Base-by-base conservation (phyloP, 2,797 vertebrate genomes). In the Lithobates pipiens region DNA sequence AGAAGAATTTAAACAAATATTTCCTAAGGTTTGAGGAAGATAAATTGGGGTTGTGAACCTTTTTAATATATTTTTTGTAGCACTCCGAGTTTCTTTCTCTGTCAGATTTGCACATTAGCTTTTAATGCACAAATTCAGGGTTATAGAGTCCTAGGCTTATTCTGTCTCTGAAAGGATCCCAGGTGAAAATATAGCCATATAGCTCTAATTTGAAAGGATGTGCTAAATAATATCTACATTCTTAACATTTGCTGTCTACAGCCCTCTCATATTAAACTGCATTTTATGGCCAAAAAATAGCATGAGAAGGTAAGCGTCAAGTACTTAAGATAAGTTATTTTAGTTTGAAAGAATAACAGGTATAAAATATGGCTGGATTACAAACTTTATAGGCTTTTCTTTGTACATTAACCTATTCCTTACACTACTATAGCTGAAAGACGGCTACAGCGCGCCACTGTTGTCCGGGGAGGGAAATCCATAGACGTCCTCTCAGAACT, bases 91-190 rank as follows among this genome's bases (percentile, higher is more conserved):
- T 16, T 77, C 61, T 42, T 39, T 77, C 21, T 34, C 42, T 63
- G 80, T 57, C 50, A 82, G 29, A 83, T 32, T 34, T 80, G 18
- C 68, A 54, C 78, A 80, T 50, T 11, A 34, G 21, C 11, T 57
- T 15, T 21, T 32, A 29, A 6, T 18, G 29, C 21, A 6, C 11
- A 65, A 65, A 65, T 16, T 54, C 50, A 44, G 70, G 18, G 18
- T 73, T 11, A 54, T 54, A 54, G 10, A n/a, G 61, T n/a, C 23
- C 61, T 5, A 23, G 23, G 61, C 7, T 25, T 25, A 13, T 13
- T 21, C 23, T 34, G 50, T 23, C 50, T 32, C 1, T 6, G 2
- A 63, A 68, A 44, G 76, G 36, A 67, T 57, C 3, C n/a, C 27
- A 50, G 10, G 5, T 69, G 10, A 50, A 68, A 46, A 68, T 29